A percentile compares a stretch with the other conserved stretches of the same genome.
Conservation (phyloP, 35 echinoderm and acorn worm species). For the Hemicentrotus pulcherrimus region DNA sequence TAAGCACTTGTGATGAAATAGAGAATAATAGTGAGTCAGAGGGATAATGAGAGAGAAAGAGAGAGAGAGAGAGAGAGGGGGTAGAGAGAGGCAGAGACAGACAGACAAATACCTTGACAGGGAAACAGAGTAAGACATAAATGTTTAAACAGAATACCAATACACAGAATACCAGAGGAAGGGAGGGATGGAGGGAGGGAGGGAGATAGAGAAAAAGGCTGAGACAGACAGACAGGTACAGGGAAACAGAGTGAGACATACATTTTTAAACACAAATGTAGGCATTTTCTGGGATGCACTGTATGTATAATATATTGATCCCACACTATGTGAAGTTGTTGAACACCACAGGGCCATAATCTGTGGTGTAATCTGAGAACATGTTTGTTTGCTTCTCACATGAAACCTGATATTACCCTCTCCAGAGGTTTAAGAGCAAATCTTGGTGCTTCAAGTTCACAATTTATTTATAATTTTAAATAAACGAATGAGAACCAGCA, state of each 20-base stretch:
- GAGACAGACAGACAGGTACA: background rate
- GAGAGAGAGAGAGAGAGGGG: background rate
- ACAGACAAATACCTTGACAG: background rate
- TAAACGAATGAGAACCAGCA: background rate
- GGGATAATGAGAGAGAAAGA: no score
- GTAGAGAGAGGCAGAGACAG: background rate
- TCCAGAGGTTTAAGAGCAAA: background rate
- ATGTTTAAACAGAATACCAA: no score
- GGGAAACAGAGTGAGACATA: background rate
- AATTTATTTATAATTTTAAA: no score
- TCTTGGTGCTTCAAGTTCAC: background rate
- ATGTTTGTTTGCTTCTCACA: background rate
- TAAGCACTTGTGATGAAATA: no score
- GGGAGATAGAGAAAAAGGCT: background rate
- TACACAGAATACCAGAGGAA: background rate
- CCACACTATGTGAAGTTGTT: background rate
- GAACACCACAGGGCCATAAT: background rate
- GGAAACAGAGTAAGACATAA: background rate
- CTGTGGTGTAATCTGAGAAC: background rate
- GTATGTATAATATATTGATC: background rate
- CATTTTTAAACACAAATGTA: no score
- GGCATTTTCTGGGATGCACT: no score
- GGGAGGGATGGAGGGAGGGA: background rate
- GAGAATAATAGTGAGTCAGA: no score
- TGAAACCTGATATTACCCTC: background rate